These are phyloP conservation scores for Diaphora mendica DNA, from an alignment of 2,888 invertebrate species.

Conservation along the genomic window DNA sequence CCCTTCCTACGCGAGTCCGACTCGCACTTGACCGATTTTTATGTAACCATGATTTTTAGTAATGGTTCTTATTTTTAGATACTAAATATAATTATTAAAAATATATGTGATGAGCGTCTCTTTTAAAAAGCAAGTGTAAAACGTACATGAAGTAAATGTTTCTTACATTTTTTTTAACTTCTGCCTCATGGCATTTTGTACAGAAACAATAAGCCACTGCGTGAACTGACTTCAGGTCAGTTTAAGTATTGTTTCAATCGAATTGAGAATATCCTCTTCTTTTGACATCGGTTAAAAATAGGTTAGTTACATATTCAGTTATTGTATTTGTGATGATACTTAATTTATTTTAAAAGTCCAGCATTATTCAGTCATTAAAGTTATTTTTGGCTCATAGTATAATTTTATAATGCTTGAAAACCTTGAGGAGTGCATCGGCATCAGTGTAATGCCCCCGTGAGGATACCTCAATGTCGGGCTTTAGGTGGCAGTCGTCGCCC, in stretches of 20 bases:
- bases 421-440: constrained; percentile 78
- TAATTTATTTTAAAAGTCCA: constrained; percentile 25
- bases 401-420: constrained; percentile 52
- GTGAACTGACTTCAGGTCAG: too few species aligned
- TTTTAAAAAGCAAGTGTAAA: neutral
- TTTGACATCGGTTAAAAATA: neutral
- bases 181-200: too few species aligned
- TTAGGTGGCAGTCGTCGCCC: constrained; percentile 80
- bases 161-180: too few species aligned
- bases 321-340: constrained; percentile 9
- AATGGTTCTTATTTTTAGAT: neutral
- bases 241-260: neutral
- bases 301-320: neutral
- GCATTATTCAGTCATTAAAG: constrained; percentile 25
- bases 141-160: neutral
- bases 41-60: neutral
- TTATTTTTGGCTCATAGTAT: constrained; percentile 39
- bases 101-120: neutral
- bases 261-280: neutral
- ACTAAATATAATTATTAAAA: too few species aligned
- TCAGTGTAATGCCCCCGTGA: constrained; percentile 81
- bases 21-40: too few species aligned
- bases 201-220: too few species aligned
- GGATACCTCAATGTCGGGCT: constrained; percentile 82
- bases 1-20: too few species aligned